phyloP scores from a whole-genome alignment of 2,797 vertebrate species.

The Xyrichtys novacula region DNA sequence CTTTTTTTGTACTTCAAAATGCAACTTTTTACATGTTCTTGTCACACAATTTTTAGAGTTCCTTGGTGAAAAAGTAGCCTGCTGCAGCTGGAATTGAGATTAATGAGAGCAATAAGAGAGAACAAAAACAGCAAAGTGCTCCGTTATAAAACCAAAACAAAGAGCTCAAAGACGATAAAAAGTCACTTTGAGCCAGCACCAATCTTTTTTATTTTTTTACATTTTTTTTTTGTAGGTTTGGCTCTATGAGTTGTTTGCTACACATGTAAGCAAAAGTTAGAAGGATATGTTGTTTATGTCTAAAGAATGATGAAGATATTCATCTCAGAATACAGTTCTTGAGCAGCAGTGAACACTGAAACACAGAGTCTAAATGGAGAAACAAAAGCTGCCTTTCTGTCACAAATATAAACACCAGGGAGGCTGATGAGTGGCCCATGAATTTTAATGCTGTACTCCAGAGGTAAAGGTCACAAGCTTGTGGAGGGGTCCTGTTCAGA shows the following conservation, averaged over 20 bases:
- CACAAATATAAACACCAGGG: constrained; percentile 41
- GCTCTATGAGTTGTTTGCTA: not conserved
- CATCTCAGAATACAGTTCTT: constrained; percentile 23
- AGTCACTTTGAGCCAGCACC: too few relatives aligned
- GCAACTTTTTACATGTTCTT: too few relatives aligned
- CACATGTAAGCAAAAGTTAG: not conserved
- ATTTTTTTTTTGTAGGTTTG: not conserved
- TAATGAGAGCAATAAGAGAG: not conserved
- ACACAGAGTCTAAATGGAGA: constrained; percentile 18
- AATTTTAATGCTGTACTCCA: constrained; percentile 54
- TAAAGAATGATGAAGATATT: too few relatives aligned
- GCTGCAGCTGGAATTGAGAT: not conserved
- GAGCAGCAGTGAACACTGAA: constrained; percentile 22
- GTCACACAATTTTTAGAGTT: too few relatives aligned
- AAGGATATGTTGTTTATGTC: not conserved
- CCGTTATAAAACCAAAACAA: not conserved
- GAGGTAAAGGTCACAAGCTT: constrained; percentile 47
- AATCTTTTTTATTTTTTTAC: too few relatives aligned
- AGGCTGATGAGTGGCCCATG: constrained; percentile 27
- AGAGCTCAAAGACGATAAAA: constrained; percentile 1
- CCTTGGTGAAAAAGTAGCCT: too few relatives aligned
- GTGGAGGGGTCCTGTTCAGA: constrained; percentile 31
- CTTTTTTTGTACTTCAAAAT: too few relatives aligned
- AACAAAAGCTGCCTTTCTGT: constrained; percentile 25
- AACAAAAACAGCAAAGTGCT: not conserved